phyloP scores from a whole-genome alignment of 2,113 vertebrate genomes.

The Vicugna pacos region DNA sequence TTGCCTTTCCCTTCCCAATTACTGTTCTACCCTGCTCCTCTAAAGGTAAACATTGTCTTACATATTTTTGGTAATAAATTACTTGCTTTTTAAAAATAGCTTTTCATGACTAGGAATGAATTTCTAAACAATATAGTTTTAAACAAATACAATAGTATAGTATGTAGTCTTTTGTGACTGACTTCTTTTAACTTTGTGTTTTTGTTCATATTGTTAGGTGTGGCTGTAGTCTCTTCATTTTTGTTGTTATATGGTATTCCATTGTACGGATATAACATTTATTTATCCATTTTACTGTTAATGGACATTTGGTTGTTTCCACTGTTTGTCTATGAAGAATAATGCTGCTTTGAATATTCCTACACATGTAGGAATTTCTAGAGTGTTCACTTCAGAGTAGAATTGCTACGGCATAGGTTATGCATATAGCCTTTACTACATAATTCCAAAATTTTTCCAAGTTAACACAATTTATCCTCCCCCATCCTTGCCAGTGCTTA shows the following conservation, averaged over 20 bases:
- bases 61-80: background rate
- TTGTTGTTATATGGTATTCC: background rate
- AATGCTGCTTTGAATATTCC: background rate
- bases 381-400: background rate
- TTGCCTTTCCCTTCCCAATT: background rate
- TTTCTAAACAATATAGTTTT: background rate
- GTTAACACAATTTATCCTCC: background rate
- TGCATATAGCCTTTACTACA: background rate
- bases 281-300: background rate
- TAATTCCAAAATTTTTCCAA: background rate
- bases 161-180: background rate
- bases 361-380: background rate
- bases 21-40: background rate
- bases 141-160: background rate
- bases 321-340: background rate
- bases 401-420: background rate
- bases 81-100: background rate
- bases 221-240: background rate
- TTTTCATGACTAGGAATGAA: background rate
- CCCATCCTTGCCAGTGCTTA: background rate
- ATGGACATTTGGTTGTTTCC: background rate
- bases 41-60: background rate
- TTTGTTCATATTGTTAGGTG: background rate
- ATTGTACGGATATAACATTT: background rate
- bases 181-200: background rate